Percentiles rank a stretch among this genome's conserved stretches.
These are phyloP conservation scores for Passer montanus DNA, from an alignment of 2,113 vertebrate species.

Conservation along the genomic window DNA sequence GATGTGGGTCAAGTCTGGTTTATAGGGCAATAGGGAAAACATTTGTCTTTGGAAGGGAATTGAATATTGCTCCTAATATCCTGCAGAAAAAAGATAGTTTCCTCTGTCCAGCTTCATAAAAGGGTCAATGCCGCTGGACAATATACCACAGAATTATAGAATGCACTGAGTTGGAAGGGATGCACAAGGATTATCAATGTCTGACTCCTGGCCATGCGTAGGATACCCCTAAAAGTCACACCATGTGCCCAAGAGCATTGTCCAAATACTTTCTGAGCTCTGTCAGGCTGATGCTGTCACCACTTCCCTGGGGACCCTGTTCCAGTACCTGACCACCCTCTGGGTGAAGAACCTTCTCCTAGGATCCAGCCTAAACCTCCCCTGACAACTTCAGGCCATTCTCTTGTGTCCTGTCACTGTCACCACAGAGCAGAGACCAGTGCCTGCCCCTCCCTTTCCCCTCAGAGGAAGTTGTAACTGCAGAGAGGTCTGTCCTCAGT, in stretches of 20 bases:
- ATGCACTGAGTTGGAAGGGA: not conserved
- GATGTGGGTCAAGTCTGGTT: not conserved
- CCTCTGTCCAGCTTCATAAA: not conserved
- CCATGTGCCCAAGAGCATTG: accelerated
- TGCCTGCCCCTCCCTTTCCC: not conserved
- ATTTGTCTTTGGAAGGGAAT: not conserved
- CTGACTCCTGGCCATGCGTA: not conserved
- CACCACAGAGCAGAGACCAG: not conserved
- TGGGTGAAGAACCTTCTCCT: not conserved
- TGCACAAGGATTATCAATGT: not conserved
- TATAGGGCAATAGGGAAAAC: not conserved
- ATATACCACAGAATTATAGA: not conserved
- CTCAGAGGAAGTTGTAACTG: not conserved
- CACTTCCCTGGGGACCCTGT: not conserved
- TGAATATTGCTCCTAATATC: not conserved
- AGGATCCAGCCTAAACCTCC: not conserved
- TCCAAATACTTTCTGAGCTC: not conserved
- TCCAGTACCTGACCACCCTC: not conserved
- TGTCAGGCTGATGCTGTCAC: not conserved
- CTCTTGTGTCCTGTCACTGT: not conserved
- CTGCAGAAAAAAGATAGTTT: not conserved
- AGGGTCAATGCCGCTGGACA: not conserved
- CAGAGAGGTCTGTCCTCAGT: too few species aligned
- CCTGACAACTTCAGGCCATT: not conserved
- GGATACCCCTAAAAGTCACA: not conserved